These are phyloP conservation scores for Lamproptera curius DNA, from an alignment of 2,888 invertebrate genomes.

Conservation along the genomic window DNA sequence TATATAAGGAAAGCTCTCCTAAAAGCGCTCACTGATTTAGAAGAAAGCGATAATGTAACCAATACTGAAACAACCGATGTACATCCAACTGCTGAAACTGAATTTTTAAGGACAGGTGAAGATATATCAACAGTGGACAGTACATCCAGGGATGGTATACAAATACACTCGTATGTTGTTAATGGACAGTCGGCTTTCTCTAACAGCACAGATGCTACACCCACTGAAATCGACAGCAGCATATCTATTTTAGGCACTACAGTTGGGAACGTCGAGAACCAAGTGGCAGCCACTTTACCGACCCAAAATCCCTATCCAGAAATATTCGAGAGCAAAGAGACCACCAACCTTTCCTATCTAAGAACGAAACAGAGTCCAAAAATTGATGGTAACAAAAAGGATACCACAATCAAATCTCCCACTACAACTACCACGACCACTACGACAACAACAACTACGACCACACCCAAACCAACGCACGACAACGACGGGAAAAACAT, in stretches of 20 bases:
- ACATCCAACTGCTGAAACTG: constrained; percentile 49
- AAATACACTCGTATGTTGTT: constrained; percentile 79
- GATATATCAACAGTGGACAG: constrained; percentile 37
- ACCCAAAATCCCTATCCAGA: constrained; percentile 60
- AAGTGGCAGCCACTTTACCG: constrained; percentile 54
- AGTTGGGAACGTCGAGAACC: constrained; percentile 68
- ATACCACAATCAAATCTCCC: constrained; percentile 20
- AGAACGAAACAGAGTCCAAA: constrained; percentile 54
- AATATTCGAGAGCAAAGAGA: constrained; percentile 62
- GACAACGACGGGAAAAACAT: constrained; percentile 83
- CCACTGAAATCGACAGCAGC: constrained; percentile 56
- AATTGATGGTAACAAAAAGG: constrained; percentile 34
- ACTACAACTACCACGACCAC: constrained; percentile 57
- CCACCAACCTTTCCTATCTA: constrained; percentile 55
- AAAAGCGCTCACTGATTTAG: constrained; percentile 86
- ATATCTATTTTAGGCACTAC: constrained; percentile 67
- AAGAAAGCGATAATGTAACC: constrained; percentile 75
- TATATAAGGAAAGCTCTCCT: constrained; percentile 86
- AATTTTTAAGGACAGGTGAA: constrained; percentile 51
- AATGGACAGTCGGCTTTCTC: constrained; percentile 66
- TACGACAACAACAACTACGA: constrained; percentile 76
- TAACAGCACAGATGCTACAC: constrained; percentile 48
- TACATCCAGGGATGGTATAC: constrained; percentile 50
- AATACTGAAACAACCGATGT: constrained; percentile 55
- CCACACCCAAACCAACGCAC: constrained; percentile 82